These are phyloP conservation scores for Drosophila buzzatii DNA, from an alignment of 2,888 invertebrate species.

Conservation along the genomic window DNA sequence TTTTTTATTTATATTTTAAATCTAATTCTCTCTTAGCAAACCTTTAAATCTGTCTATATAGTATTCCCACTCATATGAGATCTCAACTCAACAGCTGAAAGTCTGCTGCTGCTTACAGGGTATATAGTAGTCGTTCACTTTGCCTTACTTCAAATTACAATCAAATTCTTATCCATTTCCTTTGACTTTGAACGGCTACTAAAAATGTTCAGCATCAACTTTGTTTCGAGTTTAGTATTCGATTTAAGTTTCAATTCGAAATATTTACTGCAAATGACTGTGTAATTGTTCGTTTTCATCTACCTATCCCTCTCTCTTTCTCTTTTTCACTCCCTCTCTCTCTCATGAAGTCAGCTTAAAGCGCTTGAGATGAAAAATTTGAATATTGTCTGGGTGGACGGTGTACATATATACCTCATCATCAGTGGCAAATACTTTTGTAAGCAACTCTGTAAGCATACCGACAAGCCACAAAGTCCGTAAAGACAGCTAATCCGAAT, in stretches of 20 bases:
- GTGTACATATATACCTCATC: neutral
- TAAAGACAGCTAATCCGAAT: conserved; percentile 7
- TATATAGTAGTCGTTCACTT: neutral
- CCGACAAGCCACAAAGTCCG: conserved; percentile 19
- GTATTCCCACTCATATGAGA: no score
- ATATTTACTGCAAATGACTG: conserved; percentile 3
- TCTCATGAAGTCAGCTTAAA: neutral
- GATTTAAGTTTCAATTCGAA: neutral
- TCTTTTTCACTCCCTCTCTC: no score
- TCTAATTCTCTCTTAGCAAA: neutral
- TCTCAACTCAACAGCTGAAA: neutral
- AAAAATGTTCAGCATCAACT: neutral
- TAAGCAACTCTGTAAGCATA: conserved; percentile 15
- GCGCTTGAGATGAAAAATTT: neutral
- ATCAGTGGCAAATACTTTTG: conserved; percentile 8
- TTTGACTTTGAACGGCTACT: neutral
- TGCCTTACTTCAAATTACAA: neutral
- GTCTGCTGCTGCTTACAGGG: neutral
- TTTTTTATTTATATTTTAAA: no score
- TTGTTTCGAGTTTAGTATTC: neutral
- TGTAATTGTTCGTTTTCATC: neutral
- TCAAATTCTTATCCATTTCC: neutral
- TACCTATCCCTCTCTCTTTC: neutral
- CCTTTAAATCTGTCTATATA: neutral
- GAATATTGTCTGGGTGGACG: neutral